Conservation (phyloP, 1,140 invertebrate species). For the Drosophila parvula region DNA sequence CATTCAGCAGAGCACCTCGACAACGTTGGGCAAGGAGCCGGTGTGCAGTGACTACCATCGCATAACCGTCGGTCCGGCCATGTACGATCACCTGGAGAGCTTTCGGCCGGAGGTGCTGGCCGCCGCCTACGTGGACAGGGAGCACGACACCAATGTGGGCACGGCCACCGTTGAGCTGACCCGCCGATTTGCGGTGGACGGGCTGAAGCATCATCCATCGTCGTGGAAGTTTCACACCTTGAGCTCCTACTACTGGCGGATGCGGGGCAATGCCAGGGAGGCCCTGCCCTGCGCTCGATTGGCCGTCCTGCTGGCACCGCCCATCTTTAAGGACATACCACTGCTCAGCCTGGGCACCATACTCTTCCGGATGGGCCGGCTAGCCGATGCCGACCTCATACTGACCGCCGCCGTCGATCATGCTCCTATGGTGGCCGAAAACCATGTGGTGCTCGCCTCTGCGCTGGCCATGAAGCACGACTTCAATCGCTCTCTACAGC, state of each 20-base stretch:
- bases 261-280: constrained; percentile 90
- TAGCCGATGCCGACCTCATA: constrained; percentile 91
- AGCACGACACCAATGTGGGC: constrained; percentile 88
- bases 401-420: constrained; percentile 92
- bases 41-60: constrained; percentile 86
- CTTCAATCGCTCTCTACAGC: constrained; percentile 86
- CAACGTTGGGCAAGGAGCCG: constrained; percentile 84
- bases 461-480: constrained; percentile 88
- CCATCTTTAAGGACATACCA: constrained; percentile 91
- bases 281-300: constrained; percentile 92
- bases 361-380: constrained; percentile 89
- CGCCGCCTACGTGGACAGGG: constrained; percentile 87
- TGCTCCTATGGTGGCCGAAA: constrained; percentile 88
- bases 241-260: constrained; percentile 93
- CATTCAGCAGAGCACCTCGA: constrained; percentile 11
- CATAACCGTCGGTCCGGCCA: constrained; percentile 84
- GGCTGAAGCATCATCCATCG: constrained; percentile 88
- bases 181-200: constrained; percentile 83
- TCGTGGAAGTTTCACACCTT: constrained; percentile 95
- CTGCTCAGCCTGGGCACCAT: constrained; percentile 93
- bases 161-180: constrained; percentile 86
- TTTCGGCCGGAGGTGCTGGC: constrained; percentile 88
- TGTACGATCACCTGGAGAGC: constrained; percentile 91
- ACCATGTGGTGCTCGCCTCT: constrained; percentile 92
- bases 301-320: constrained; percentile 91